Evolutionary conservation across 2,888 invertebrate species (phyloP).

Genomic region (Rhogogaster chlorosoma): DNA sequence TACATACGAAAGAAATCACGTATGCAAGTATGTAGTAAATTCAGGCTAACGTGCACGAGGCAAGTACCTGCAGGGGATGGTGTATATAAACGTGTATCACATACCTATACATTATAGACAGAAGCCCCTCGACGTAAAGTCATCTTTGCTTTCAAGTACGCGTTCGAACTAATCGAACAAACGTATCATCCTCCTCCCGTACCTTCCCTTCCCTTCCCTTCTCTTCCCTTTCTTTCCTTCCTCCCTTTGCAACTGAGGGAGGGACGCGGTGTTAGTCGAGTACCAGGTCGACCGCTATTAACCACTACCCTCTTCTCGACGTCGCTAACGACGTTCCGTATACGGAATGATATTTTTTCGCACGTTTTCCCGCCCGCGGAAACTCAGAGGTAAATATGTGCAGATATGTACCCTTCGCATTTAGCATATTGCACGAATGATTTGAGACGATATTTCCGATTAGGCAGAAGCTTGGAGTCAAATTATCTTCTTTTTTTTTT

Average conservation of each 20-base stretch:
- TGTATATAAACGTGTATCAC: not conserved
- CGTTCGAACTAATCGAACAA: conserved; percentile 44
- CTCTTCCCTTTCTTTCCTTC: conserved; percentile 14
- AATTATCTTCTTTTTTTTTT: not conserved
- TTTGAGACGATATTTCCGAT: not conserved
- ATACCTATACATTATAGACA: conserved; percentile 1
- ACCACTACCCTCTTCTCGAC: conserved; percentile 17
- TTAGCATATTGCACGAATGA: not conserved
- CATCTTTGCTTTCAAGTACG: conserved; percentile 39
- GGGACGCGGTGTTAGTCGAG: conserved; percentile 24
- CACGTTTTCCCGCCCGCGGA: not conserved
- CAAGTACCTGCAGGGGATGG: not conserved
- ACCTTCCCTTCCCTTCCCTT: conserved; percentile 5
- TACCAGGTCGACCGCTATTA: conserved; percentile 40
- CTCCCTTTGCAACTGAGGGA: conserved; percentile 15
- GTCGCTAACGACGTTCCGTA: conserved; percentile 31
- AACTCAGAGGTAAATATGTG: not conserved
- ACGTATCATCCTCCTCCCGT: conserved; percentile 34
- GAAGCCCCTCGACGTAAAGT: not conserved
- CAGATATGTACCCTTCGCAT: not conserved
- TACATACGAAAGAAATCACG: not conserved
- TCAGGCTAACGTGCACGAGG: not conserved
- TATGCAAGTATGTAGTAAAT: not conserved
- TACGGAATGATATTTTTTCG: conserved; percentile 32
- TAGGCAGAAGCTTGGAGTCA: not conserved